These are phyloP conservation scores for Metridium senile DNA, from an alignment of 92 coral and sea anemone genomes.

Conservation along the genomic window DNA sequence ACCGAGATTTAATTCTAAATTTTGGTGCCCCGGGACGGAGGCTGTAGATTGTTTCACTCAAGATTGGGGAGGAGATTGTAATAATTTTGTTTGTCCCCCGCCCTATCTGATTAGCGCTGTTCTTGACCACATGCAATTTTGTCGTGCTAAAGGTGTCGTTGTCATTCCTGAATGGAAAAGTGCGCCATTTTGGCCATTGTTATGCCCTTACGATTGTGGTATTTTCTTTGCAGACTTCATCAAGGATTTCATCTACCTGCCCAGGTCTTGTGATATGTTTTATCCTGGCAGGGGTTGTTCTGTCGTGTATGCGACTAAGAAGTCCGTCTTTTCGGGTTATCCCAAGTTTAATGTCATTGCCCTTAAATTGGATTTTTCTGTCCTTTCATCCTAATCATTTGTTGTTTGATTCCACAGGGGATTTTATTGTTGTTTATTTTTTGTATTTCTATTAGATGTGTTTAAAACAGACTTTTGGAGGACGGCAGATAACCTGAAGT, in stretches of 20 bases:
- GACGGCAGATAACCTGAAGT: constrained; percentile 1
- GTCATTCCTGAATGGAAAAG: constrained; percentile 42
- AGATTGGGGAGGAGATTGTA: constrained; percentile 28
- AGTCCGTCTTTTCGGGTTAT: constrained; percentile 36
- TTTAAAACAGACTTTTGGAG: constrained; percentile 25
- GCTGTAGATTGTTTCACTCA: no score
- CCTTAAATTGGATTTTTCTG: constrained; percentile 34
- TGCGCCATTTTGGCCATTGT: constrained; percentile 51
- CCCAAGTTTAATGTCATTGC: constrained; percentile 50
- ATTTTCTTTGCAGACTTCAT: constrained; percentile 35
- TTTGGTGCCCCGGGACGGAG: constrained; percentile 61
- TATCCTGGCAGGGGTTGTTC: constrained; percentile 42
- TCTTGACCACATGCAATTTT: constrained; percentile 42
- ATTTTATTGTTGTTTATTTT: not conserved
- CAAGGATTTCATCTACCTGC: constrained; percentile 28
- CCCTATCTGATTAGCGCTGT: constrained; percentile 43
- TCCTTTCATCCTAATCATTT: not conserved
- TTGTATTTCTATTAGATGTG: constrained; percentile 18
- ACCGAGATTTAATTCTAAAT: constrained; percentile 34
- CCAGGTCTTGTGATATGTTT: constrained; percentile 24
- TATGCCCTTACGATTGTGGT: not conserved
- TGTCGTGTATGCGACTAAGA: no score
- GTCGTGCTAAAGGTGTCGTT: constrained; percentile 43
- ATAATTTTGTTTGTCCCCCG: constrained; percentile 53
- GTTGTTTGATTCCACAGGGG: not conserved